Base-by-base conservation (phyloP, 2,888 invertebrate species). In the Eupithecia subumbrata region DNA sequence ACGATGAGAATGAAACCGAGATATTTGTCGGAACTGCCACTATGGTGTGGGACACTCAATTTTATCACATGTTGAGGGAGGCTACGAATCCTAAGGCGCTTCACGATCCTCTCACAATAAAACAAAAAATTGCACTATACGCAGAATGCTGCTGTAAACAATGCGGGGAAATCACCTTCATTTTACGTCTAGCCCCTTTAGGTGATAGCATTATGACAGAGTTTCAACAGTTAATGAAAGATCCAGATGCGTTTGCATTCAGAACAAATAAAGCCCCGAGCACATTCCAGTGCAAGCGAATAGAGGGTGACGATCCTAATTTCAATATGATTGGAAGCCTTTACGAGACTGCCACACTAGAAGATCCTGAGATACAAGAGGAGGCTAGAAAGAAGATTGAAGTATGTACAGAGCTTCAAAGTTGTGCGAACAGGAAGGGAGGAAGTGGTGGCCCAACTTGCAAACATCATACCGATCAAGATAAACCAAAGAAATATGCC, bases 181-280 rank as follows among this genome's bases (percentile, higher is more conserved):
- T 95, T 79, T 83, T 96, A 40, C 87, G 95, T 79, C 80, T 96
- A 18, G 95, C 94, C 69, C 93, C 95, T 76, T 90, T 95, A 69
- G 96, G 96, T 12, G 88, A 91, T 16, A 91, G 87, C 67, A 93
- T 96, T 7, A 88, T 87, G 0, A 95, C 95, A 40, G 94, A 94
- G 79, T 95, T 92, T 77, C 95, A 95, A 79, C 93, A 94, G 81
- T 82, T 89, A 8, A 85, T 92, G 86, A 87, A 86, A 76, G 89
- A 92, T 79, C 93, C 93, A 18, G 91, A 94, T 18, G 78, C 82
- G 3, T 93, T 94, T 84, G 91, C 92, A 40, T 93, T 95, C 83
- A 89, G 94, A 84, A 92, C 93, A 2, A 86, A 95, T 76, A 94
- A 89, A 87, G 90, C 93, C 48, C 93, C 94, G 0, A 93, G 92